phyloP scores from a whole-genome alignment of 2,797 vertebrate genomes.

The Onychomys arenicola region DNA sequence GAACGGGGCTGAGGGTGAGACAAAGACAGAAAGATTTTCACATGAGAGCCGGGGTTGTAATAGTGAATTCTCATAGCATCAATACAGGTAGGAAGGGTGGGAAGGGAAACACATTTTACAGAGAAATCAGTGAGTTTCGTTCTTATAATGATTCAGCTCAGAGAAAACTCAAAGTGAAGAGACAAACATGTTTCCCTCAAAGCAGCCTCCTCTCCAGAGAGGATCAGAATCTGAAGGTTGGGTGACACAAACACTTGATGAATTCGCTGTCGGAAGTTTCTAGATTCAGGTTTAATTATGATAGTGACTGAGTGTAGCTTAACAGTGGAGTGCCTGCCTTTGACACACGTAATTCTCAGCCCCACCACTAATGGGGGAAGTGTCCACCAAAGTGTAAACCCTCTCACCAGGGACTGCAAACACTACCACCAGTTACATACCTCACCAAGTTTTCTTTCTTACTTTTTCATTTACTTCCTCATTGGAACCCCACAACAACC shows the following conservation, averaged over 20 bases:
- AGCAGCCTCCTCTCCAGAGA: background rate
- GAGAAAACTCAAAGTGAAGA: slow-evolving; percentile 57
- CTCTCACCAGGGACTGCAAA: background rate
- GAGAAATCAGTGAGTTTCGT: slow-evolving; percentile 46
- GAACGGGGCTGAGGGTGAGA: accelerated
- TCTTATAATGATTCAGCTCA: background rate
- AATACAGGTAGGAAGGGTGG: background rate
- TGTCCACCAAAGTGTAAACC: background rate
- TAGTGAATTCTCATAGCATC: background rate
- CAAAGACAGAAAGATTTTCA: background rate
- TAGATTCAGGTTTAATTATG: background rate
- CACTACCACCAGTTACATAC: background rate
- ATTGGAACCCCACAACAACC: background rate
- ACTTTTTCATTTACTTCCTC: background rate
- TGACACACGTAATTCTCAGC: background rate
- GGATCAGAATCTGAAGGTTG: slow-evolving; percentile 11
- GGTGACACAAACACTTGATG: slow-evolving; percentile 7
- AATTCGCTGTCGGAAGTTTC: background rate
- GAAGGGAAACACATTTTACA: background rate
- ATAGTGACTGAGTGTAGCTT: background rate
- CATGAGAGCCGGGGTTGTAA: background rate
- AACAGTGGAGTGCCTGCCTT: background rate
- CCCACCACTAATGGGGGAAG: background rate
- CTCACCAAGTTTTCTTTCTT: background rate
- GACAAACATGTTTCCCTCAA: background rate